These are phyloP conservation scores for Tauraco hartlaubi DNA, from an alignment of 2,797 vertebrate species.

Conservation along the genomic window DNA sequence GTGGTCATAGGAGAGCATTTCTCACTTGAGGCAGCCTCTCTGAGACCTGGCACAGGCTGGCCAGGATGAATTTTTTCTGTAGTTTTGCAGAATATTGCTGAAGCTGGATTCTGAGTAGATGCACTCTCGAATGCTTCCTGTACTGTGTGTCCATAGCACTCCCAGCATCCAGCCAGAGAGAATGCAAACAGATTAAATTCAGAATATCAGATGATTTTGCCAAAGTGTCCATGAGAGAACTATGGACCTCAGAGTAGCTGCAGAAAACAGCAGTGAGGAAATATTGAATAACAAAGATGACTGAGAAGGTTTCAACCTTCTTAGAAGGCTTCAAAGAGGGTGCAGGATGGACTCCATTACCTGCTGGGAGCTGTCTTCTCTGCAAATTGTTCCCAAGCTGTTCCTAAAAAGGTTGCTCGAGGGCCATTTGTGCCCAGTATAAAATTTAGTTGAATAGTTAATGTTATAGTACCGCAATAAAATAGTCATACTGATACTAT, in stretches of 20 bases:
- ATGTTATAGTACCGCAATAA: neutral
- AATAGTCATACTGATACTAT: neutral
- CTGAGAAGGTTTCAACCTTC: neutral
- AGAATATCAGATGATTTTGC: neutral
- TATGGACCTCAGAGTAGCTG: neutral
- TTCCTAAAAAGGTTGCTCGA: neutral
- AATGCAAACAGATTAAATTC: neutral
- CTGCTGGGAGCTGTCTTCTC: neutral
- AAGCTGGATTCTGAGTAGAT: neutral
- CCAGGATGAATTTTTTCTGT: neutral
- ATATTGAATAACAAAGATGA: neutral
- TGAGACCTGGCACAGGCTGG: neutral
- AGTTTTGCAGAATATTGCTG: neutral
- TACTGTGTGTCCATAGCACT: rapidly evolving
- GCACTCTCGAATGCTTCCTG: neutral
- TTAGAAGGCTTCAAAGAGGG: neutral
- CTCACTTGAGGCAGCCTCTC: neutral
- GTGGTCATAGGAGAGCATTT: neutral
- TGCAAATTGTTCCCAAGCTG: neutral
- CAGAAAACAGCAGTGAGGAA: neutral
- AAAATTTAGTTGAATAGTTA: neutral
- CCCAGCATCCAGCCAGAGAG: neutral
- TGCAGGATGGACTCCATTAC: neutral
- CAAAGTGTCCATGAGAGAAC: neutral
- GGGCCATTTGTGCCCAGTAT: neutral